phyloP scores from a whole-genome alignment of 2,888 invertebrate genomes.

The Agonopterix alstromeriana region DNA sequence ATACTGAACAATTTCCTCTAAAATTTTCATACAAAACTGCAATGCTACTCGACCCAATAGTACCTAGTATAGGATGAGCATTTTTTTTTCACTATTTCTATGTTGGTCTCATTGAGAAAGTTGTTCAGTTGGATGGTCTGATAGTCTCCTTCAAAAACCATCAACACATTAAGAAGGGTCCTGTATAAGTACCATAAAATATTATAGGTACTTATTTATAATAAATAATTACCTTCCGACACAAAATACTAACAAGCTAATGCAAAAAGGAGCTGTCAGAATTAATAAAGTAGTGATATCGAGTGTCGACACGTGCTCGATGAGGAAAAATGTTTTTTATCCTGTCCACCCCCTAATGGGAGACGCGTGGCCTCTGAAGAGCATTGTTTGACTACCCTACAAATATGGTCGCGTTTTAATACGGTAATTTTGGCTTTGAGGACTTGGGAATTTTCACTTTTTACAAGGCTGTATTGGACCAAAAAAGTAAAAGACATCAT shows the following conservation, averaged over 20 bases:
- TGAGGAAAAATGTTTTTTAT: conserved; percentile 35
- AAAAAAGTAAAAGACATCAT: too few species aligned
- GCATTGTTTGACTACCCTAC: conserved; percentile 35
- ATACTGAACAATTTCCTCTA: too few species aligned
- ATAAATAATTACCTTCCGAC: conserved; percentile 21
- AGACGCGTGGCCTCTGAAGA: conserved; percentile 52
- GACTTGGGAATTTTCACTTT: background rate
- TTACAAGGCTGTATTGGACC: background rate
- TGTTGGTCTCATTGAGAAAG: too few species aligned
- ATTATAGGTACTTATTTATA: too few species aligned
- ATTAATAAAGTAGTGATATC: conserved; percentile 64
- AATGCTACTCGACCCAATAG: too few species aligned
- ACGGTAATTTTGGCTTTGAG: background rate
- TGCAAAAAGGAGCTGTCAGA: conserved; percentile 37
- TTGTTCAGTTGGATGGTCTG: too few species aligned
- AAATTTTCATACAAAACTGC: too few species aligned
- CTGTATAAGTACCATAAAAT: too few species aligned
- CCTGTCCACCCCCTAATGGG: conserved; percentile 44
- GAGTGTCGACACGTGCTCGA: conserved; percentile 56
- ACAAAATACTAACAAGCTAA: conserved; percentile 46
- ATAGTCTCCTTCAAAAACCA: too few species aligned
- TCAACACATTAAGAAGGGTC: too few species aligned
- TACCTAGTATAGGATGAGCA: too few species aligned
- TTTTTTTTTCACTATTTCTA: too few species aligned
- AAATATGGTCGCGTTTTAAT: conserved; percentile 13